Evolutionary conservation across 2,888 invertebrate species (phyloP), one percentile per base, ranked within the genome.

Genomic region (Molanna angustata): DNA sequence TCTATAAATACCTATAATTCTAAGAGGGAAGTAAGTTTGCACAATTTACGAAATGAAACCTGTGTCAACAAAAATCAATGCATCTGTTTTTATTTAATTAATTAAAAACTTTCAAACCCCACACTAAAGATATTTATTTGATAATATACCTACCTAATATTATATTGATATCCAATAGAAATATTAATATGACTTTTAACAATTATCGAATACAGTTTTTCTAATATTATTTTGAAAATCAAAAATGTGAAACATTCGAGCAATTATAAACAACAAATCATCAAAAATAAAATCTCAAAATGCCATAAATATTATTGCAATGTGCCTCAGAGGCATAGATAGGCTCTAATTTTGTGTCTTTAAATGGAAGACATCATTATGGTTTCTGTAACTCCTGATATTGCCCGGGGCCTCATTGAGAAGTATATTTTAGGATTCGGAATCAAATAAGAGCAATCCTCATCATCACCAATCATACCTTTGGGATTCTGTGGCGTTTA

Each of bases 331-430:
- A 41, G 22, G 4, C 43, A 16, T 14, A 22, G 22, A 11, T 37
- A 21, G 27, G 46, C 33, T 32, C 19, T 48, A 55, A 58, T 58
- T 58, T 46, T 40, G 45, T 32, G 35, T 45, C 39, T 50, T 58
- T 58, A 58, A 46, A 49, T 48, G 49, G 57, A 21, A 52, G 57
- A 57, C n/a, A n/a, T n/a, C n/a, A n/a, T n/a, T n/a, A n/a, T 54
- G 51, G 31, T 52, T 57, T 50, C 49, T 51, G 31, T 51, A 56
- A 58, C 58, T 58, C 46, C 58, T 54, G 58, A 56, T 51, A 50
- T 16, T 6, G 53, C 58, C 52, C 14, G 40, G 32, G 58, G 58
- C 48, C 51, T 54, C 54, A 54, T 50, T 37, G 47, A 37, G 37
- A 13, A 40, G 20, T 41, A 19, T 21, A 41, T 21, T n/a, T 21